Evolutionary conservation across 2,113 vertebrate genomes (phyloP).

Genomic region (Lamprotornis superbus): DNA sequence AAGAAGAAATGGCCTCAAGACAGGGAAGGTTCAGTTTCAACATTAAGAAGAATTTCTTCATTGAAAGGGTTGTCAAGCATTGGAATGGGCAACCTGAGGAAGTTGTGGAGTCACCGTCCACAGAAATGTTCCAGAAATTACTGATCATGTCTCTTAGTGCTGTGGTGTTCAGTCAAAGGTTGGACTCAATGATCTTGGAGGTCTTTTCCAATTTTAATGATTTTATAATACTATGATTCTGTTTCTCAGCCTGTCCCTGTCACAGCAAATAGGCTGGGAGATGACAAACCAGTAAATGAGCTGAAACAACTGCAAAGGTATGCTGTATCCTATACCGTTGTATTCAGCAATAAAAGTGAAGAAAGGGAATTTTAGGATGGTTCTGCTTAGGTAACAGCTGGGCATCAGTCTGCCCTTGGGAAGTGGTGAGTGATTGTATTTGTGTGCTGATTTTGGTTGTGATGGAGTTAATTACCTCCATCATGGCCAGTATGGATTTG

Average conservation of each 20-base stretch:
- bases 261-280: not conserved
- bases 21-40: not conserved
- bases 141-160: no score
- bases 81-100: not conserved
- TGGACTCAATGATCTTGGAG: not conserved
- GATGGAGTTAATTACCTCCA: not conserved
- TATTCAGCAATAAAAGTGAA: not conserved
- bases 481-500: not conserved
- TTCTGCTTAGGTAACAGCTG: not conserved
- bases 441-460: not conserved
- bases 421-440: not conserved
- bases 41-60: not conserved
- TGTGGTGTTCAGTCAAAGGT: not conserved
- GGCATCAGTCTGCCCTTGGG: not conserved
- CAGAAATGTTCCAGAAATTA: not conserved
- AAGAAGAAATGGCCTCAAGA: not conserved
- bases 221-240: not conserved
- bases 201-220: not conserved
- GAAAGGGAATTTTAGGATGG: accelerated
- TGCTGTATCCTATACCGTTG: accelerated
- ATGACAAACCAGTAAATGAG: not conserved
- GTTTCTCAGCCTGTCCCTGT: not conserved
- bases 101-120: accelerated
- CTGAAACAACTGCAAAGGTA: not conserved
- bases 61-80: not conserved